A percentile compares a stretch with the other conserved stretches of the same genome.
Conservation (phyloP, 2,113 vertebrate genomes). For the Emydura subglobosa region DNA sequence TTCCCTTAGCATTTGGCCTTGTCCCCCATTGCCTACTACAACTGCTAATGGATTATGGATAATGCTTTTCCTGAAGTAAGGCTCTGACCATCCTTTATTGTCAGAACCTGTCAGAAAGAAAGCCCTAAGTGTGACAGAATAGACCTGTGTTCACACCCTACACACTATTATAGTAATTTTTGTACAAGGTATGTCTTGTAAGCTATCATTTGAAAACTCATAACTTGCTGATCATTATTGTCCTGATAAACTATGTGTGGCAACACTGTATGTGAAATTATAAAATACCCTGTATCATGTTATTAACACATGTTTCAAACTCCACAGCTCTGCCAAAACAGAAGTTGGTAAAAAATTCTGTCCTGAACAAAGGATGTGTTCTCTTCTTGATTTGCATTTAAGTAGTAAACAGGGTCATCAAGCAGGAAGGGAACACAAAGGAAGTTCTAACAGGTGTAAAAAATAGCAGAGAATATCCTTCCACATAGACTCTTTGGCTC, state of each 20-base stretch:
- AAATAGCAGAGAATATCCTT: background rate
- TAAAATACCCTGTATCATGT: background rate
- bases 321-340: background rate
- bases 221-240: background rate
- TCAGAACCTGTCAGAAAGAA: background rate
- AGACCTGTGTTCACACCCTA: background rate
- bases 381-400: background rate
- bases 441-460: background rate
- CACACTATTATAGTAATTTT: background rate
- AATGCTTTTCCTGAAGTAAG: conserved; percentile 6
- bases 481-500: background rate
- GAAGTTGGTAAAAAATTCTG: background rate
- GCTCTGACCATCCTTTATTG: conserved; percentile 10
- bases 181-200: background rate
- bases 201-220: background rate
- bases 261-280: background rate
- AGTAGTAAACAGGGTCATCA: background rate
- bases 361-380: background rate
- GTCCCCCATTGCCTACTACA: background rate
- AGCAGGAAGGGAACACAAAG: background rate
- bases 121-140: background rate
- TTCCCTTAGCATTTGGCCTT: background rate
- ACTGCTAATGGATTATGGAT: background rate
- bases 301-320: background rate
- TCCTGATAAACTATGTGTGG: background rate